phyloP scores from a whole-genome alignment of 2,113 vertebrate species.

The Trichomycterus rosablanca region DNA sequence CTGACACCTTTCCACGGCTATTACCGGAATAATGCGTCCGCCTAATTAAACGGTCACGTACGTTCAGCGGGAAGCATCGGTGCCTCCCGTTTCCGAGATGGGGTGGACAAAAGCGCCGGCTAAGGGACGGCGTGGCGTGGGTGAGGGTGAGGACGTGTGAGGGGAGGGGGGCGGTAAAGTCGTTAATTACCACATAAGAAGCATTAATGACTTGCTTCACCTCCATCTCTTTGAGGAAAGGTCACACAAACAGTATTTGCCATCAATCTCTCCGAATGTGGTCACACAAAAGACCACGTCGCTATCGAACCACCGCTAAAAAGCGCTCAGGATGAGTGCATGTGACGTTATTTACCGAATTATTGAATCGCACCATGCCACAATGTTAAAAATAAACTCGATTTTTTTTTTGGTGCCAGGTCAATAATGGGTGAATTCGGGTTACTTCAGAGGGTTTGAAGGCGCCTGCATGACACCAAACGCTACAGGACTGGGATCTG shows the following conservation, averaged over 20 bases:
- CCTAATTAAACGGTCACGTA: slow-evolving; percentile 94
- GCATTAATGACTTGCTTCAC: slow-evolving; percentile 92
- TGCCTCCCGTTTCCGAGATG: slow-evolving; percentile 44
- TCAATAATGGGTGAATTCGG: too few relatives aligned
- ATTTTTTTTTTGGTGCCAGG: too few relatives aligned
- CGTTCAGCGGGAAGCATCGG: slow-evolving; percentile 80
- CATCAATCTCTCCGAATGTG: slow-evolving; percentile 91
- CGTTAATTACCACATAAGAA: slow-evolving; percentile 96
- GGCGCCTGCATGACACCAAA: too few relatives aligned
- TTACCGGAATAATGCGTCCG: slow-evolving; percentile 83
- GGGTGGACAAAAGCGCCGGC: slow-evolving; percentile 14
- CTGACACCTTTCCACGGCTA: slow-evolving; percentile 85
- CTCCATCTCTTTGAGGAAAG: slow-evolving; percentile 92
- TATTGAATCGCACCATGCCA: not conserved
- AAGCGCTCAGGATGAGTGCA: not conserved
- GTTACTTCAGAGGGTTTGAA: too few relatives aligned
- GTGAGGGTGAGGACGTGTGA: slow-evolving; percentile 25
- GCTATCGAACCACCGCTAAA: slow-evolving; percentile 28
- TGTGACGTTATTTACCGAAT: not conserved
- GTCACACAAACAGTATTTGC: slow-evolving; percentile 89
- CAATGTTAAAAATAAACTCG: not conserved
- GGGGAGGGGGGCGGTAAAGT: slow-evolving; percentile 29
- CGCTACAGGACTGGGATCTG: too few relatives aligned
- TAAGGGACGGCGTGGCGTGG: slow-evolving; percentile 19
- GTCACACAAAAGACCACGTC: slow-evolving; percentile 69